Evolutionary conservation across 2,797 vertebrate species (phyloP).

Genomic region (Poecilia velifera): DNA sequence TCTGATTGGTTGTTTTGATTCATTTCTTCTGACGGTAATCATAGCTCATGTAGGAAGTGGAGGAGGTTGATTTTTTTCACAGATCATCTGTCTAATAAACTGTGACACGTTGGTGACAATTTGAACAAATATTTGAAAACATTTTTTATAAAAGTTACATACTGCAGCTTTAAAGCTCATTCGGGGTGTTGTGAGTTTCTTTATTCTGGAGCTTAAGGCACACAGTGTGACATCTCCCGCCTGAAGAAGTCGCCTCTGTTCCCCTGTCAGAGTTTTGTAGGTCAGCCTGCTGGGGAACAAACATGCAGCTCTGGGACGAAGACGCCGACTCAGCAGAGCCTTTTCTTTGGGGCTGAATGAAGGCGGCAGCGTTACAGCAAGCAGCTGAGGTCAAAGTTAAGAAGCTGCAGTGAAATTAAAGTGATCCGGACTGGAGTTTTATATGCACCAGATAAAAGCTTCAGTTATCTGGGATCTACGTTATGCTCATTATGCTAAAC

Average conservation of each 20-base stretch:
- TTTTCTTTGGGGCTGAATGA: constrained; percentile 29
- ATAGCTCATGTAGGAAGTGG: too few relatives aligned
- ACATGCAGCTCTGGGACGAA: constrained; percentile 44
- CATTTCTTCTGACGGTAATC: too few relatives aligned
- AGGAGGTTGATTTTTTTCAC: too few relatives aligned
- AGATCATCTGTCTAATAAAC: too few relatives aligned
- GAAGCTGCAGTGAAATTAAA: background rate
- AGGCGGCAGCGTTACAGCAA: background rate
- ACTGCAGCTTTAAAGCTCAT: background rate
- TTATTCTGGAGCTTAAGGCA: constrained; percentile 43
- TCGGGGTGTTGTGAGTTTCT: background rate
- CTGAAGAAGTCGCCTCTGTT: constrained; percentile 46
- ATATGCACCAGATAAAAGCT: background rate
- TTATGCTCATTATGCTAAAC: background rate
- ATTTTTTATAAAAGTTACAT: too few relatives aligned
- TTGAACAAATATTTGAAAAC: too few relatives aligned
- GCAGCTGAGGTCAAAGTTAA: background rate
- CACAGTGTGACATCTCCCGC: constrained; percentile 47
- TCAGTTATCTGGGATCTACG: background rate
- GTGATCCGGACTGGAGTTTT: background rate
- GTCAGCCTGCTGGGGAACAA: constrained; percentile 59
- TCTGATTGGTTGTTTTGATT: too few relatives aligned
- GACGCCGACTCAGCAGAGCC: constrained; percentile 62
- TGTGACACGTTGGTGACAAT: too few relatives aligned
- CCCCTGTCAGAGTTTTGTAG: constrained; percentile 58